Base-by-base conservation (phyloP, 1,140 invertebrate genomes). In the Drosophila lacertosa region DNA sequence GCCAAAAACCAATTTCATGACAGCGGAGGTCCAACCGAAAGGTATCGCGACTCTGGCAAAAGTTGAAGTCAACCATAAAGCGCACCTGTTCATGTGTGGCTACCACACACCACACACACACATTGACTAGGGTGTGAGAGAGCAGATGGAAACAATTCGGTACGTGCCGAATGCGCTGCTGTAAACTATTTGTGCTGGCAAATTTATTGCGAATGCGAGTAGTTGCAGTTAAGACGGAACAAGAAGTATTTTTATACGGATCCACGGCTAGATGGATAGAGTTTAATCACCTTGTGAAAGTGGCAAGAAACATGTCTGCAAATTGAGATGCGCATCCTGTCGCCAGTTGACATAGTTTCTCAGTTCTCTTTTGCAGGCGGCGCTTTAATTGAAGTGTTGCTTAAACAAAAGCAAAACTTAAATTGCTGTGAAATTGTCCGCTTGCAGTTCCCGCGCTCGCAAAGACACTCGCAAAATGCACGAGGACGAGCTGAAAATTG, bases 351-450 rank as follows among this genome's bases (percentile, higher is more conserved):
- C 81, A 86, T 64, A 86, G 64, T 86, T 88, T 82, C 63, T 65
- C 73, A 84, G 77, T n/a, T n/a, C n/a, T n/a, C n/a, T n/a, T n/a
- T n/a, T n/a, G n/a, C n/a, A n/a, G n/a, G n/a, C 86, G 81, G 60
- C 63, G 73, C 72, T 88, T 65, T 86, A 81, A 86, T 86, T 86
- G 77, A 86, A 86, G 81, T 88, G 81, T 86, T 88, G 81, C 82
- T 88, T 86, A 86, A 86, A 86, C 81, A 88, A 88, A 86, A 88
- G 81, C 59, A 77, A 81, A 86, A 81, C 81, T 86, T 86, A 86
- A 86, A 86, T 86, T 77, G 81, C 82, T 81, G 77, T 59, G 77
- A 88, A 86, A 88, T 86, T 88, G 81, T 74, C 77, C 72, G 59
- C 57, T 51, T 59, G 45, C 54, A 51, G 11, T 22, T 10, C 20